Evolutionary conservation across 2,888 invertebrate species (phyloP).

Genomic region (Romanomermis culicivorax): DNA sequence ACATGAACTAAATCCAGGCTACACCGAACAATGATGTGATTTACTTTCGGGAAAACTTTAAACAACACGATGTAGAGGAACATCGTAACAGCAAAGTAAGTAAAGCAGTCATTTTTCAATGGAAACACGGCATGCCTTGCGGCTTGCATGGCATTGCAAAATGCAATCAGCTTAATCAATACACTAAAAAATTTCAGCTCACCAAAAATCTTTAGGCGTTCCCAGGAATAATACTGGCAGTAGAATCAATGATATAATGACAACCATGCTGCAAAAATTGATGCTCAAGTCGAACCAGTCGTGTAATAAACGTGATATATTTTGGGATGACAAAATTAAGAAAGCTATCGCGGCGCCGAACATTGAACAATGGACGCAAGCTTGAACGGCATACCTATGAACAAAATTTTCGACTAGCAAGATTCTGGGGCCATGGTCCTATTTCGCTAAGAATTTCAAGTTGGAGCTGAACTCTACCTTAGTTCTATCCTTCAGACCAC

Average conservation of each 20-base stretch:
- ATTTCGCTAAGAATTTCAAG: too few relatives aligned
- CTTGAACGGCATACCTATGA: not conserved
- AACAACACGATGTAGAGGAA: not conserved
- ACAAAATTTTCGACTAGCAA: too few relatives aligned
- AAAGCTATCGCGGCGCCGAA: constrained; percentile 39
- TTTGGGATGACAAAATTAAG: constrained; percentile 39
- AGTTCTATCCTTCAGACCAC: too few relatives aligned
- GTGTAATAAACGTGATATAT: constrained; percentile 41
- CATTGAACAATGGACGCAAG: not conserved
- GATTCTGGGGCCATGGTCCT: too few relatives aligned
- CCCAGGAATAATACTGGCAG: constrained; percentile 68
- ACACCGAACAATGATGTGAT: too few relatives aligned
- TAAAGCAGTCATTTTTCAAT: too few relatives aligned
- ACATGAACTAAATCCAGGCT: too few relatives aligned
- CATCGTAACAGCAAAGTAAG: constrained; percentile 14
- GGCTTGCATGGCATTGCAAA: too few relatives aligned
- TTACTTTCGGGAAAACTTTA: too few relatives aligned
- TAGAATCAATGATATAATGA: constrained; percentile 48
- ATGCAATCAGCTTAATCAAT: too few relatives aligned
- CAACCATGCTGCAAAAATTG: constrained; percentile 58
- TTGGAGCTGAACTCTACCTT: too few relatives aligned
- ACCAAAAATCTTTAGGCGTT: constrained; percentile 80
- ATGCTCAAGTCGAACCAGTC: constrained; percentile 43
- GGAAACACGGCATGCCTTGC: too few relatives aligned
- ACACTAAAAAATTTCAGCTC: constrained; percentile 23